These are phyloP conservation scores for Steinernema khuongi DNA, from an alignment of 1,140 invertebrate genomes.

Conservation along the genomic window DNA sequence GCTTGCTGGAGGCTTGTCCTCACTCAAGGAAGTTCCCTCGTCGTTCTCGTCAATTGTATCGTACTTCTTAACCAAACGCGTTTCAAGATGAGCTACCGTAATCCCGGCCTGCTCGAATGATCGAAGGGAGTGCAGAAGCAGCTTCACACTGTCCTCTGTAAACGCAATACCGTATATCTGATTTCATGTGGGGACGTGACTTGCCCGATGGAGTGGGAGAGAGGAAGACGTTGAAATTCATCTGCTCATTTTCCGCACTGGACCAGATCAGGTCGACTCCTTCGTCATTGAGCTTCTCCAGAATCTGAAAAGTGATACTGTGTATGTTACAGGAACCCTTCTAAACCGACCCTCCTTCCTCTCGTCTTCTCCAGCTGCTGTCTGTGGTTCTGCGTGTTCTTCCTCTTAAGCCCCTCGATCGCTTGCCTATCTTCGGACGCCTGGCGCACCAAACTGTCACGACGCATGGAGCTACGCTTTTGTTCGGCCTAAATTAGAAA, in stretches of 20 bases:
- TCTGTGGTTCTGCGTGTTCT: slow-evolving; percentile 45
- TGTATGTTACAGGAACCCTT: not conserved
- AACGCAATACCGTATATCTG: slow-evolving; percentile 21
- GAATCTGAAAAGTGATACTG: slow-evolving; percentile 36
- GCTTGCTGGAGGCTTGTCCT: not conserved
- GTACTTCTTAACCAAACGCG: not conserved
- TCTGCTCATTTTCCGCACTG: slow-evolving; percentile 23
- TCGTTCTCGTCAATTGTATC: not conserved
- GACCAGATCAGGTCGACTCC: slow-evolving; percentile 47
- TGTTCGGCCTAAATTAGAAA: not conserved
- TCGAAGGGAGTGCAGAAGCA: slow-evolving; percentile 23
- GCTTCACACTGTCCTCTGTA: slow-evolving; percentile 20
- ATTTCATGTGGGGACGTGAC: not conserved
- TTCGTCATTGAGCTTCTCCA: slow-evolving; percentile 50
- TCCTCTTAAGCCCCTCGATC: slow-evolving; percentile 29
- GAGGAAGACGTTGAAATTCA: slow-evolving; percentile 19
- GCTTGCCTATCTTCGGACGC: not conserved
- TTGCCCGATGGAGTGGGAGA: slow-evolving; percentile 25
- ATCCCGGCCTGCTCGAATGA: slow-evolving; percentile 24
- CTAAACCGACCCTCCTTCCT: slow-evolving; percentile 37
- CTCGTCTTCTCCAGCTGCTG: slow-evolving; percentile 40
- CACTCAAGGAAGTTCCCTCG: not conserved
- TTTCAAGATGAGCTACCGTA: slow-evolving; percentile 24
- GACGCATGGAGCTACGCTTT: not conserved
- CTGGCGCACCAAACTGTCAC: slow-evolving; percentile 10